Percentiles rank a stretch among this genome's conserved stretches.
These are phyloP conservation scores for Paracentrotus lividus DNA, from an alignment of 53 echinoderm and acorn worm genomes.

Conservation along the genomic window DNA sequence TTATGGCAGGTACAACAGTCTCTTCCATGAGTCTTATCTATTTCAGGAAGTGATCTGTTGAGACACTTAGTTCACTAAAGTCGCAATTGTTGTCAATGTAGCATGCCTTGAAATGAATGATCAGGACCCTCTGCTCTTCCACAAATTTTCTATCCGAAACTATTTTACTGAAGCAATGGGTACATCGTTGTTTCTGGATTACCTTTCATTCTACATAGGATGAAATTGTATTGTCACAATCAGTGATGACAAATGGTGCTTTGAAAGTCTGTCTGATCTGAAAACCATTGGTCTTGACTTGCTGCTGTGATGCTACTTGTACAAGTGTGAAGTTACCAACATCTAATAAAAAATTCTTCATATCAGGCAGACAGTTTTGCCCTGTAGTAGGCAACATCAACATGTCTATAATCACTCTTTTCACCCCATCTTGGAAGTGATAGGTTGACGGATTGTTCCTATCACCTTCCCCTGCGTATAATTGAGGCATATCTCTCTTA, in stretches of 20 bases:
- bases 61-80: no score
- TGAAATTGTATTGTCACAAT: not conserved
- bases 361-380: constrained; percentile 10
- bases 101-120: no score
- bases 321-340: not conserved
- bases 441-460: constrained; percentile 56
- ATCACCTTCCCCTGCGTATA: not conserved
- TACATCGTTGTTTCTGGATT: not conserved
- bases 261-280: not conserved
- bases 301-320: not conserved
- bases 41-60: no score
- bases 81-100: no score
- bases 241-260: not conserved
- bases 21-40: no score
- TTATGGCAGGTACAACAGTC: no score
- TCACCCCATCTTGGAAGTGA: constrained; percentile 35
- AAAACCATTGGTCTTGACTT: not conserved
- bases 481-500: no score
- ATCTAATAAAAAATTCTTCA: not conserved
- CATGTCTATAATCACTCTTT: constrained; percentile 11
- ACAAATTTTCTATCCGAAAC: not conserved
- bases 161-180: not conserved
- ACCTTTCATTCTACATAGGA: not conserved
- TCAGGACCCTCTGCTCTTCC: no score
- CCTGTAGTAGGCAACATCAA: not conserved